These are phyloP conservation scores for Drosophila neotestacea DNA, from an alignment of 2,888 invertebrate genomes.

Conservation along the genomic window DNA sequence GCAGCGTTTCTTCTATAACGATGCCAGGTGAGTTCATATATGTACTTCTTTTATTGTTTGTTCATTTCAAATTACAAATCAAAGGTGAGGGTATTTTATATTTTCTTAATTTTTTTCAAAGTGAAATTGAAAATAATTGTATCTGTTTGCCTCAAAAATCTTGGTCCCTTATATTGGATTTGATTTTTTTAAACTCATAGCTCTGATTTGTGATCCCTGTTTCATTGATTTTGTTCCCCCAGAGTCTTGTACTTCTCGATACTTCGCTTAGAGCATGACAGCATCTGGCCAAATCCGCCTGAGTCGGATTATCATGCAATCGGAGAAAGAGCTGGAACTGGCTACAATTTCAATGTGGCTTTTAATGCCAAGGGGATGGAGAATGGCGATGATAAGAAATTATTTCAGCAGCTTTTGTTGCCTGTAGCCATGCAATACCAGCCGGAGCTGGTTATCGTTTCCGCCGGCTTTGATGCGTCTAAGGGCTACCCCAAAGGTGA, in stretches of 20 bases:
- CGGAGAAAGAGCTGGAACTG: conserved; percentile 91
- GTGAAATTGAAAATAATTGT: no score
- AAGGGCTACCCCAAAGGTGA: conserved; percentile 97
- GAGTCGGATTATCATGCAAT: conserved; percentile 95
- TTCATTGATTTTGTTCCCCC: conserved; percentile 24
- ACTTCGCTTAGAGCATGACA: conserved; percentile 97
- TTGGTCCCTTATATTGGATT: not conserved
- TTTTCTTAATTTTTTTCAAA: no score
- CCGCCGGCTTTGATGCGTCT: conserved; percentile 96
- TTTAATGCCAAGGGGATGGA: conserved; percentile 93
- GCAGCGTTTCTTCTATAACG: conserved; percentile 94
- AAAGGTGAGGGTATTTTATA: no score
- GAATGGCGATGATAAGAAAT: conserved; percentile 95
- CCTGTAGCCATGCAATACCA: conserved; percentile 94
- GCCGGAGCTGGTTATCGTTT: conserved; percentile 93
- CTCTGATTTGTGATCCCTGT: not conserved
- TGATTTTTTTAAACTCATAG: no score
- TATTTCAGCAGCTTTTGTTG: conserved; percentile 93
- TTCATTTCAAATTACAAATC: not conserved
- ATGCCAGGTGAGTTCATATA: conserved; percentile 86
- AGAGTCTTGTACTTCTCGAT: conserved; percentile 98
- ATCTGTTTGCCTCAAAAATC: no score
- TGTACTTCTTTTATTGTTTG: not conserved
- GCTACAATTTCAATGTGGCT: conserved; percentile 96
- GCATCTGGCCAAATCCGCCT: conserved; percentile 97